Evolutionary conservation across 2,797 vertebrate genomes (phyloP), one percentile per base, ranked within the genome.

Genomic region (Schizopygopsis pylzovi): DNA sequence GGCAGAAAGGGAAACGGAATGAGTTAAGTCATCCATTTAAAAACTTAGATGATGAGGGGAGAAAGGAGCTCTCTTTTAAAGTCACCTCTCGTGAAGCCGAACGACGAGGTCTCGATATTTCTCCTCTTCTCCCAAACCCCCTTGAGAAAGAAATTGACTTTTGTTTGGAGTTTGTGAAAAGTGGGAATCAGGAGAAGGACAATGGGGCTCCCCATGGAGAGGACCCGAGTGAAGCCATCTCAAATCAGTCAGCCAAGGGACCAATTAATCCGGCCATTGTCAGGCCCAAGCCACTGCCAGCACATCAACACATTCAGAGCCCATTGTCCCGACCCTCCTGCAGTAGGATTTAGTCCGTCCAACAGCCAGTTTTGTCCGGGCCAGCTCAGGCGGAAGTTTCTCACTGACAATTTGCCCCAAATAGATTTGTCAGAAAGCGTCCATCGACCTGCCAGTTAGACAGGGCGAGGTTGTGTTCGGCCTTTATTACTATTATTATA

Each of bases 111-210:
- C 96, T 96, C 94, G 95, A 96, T 97, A 94, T 96, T 95, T 94
- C 92, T 92, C 94, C 95, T 95, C 87, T 89, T 88, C 89, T 89
- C 81, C 85, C 86, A 86, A 89, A 89, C 92, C 92, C 93, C 95
- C 96, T 97, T 97, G 96, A 98, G 97, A 98, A 98, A 98, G 98
- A 99, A 98, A 98, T 99, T 99, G 98, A 99, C 98, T 99, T 99
- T 99, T 99, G 98, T 99, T 99, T 99, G 97, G 98, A 99, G 98
- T 98, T 99, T 97, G 98, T 99, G 98, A 98, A 98, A 99, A 99
- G 98, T 99, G 98, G 98, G 98, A 98, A 98, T 99, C 98, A 96
- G 98, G 96, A 96, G 95, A 95, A 92, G 97, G 96, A 99, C 98
- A 99, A 99, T 99, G 96, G 96, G 97, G 97, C 98, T 96, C 97